A percentile compares a stretch with the other conserved stretches of the same genome.
Evolutionary conservation across 1,140 invertebrate genomes (phyloP).

Genomic region (Lamellibrachia luymesi): DNA sequence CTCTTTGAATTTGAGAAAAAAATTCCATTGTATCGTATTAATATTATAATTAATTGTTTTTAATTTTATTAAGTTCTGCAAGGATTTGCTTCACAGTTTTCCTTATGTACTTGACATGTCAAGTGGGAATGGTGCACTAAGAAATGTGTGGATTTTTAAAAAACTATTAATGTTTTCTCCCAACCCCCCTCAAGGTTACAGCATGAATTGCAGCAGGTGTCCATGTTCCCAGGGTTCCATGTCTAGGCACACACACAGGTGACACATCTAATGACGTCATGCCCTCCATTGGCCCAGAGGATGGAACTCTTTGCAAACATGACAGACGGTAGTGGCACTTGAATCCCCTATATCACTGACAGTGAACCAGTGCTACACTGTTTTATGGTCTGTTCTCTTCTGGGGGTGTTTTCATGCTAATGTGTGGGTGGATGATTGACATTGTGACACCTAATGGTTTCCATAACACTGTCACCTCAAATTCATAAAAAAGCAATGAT

Average conservation of each 20-base stretch:
- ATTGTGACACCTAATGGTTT: background rate
- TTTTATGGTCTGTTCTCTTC: background rate
- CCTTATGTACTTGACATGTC: too few species aligned
- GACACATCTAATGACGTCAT: background rate
- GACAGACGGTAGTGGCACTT: background rate
- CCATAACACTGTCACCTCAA: background rate
- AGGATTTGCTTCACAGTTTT: too few species aligned
- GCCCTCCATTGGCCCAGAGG: background rate
- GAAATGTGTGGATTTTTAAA: background rate
- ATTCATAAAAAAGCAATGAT: background rate
- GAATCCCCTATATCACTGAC: background rate
- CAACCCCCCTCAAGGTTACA: background rate
- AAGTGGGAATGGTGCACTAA: background rate
- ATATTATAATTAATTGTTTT: background rate
- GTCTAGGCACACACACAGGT: background rate
- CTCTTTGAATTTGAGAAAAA: background rate
- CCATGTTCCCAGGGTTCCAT: background rate
- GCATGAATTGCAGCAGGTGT: background rate
- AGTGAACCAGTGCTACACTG: background rate
- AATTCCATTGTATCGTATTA: background rate
- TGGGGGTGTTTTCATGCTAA: background rate
- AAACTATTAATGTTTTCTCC: background rate
- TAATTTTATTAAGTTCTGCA: too few species aligned
- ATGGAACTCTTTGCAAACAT: background rate
- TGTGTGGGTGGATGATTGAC: background rate